Evolutionary conservation across 2,888 invertebrate genomes (phyloP).

Genomic region (Masnerella sp.): DNA sequence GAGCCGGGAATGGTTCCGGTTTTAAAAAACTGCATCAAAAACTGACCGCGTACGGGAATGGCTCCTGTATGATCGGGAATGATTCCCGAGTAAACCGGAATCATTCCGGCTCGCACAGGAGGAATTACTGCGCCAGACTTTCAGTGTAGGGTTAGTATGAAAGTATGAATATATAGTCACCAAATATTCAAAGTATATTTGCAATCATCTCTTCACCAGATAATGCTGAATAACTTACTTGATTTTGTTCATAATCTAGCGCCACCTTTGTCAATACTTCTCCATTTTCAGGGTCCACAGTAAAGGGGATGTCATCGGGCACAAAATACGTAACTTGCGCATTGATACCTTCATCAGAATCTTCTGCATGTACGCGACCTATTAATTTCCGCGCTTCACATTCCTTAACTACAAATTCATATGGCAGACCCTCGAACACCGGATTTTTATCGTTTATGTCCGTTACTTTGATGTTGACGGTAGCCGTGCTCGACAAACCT

Average conservation of each 20-base stretch:
- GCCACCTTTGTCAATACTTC: conserved; percentile 86
- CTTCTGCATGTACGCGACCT: conserved; percentile 90
- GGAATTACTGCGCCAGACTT: no score
- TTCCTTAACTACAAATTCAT: conserved; percentile 89
- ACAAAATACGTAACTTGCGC: conserved; percentile 89
- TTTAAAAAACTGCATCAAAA: no score
- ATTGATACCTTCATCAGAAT: conserved; percentile 91
- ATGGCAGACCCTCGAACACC: conserved; percentile 89
- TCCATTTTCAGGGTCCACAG: conserved; percentile 88
- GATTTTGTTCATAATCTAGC: conserved; percentile 90
- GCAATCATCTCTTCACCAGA: no score
- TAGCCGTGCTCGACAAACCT: conserved; percentile 88
- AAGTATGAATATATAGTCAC: no score
- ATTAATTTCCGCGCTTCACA: conserved; percentile 80
- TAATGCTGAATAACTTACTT: conserved; percentile 79
- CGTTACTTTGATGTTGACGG: conserved; percentile 92
- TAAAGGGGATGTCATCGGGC: conserved; percentile 88
- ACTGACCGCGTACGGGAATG: no score
- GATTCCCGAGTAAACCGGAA: no score
- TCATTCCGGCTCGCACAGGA: no score
- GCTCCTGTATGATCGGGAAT: no score
- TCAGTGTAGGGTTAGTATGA: no score
- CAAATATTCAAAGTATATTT: no score
- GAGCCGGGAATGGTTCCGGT: no score
- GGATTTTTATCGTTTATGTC: conserved; percentile 96